These are phyloP conservation scores for Druon quercuslanigerum DNA, from an alignment of 1,140 invertebrate species.

Conservation along the genomic window DNA sequence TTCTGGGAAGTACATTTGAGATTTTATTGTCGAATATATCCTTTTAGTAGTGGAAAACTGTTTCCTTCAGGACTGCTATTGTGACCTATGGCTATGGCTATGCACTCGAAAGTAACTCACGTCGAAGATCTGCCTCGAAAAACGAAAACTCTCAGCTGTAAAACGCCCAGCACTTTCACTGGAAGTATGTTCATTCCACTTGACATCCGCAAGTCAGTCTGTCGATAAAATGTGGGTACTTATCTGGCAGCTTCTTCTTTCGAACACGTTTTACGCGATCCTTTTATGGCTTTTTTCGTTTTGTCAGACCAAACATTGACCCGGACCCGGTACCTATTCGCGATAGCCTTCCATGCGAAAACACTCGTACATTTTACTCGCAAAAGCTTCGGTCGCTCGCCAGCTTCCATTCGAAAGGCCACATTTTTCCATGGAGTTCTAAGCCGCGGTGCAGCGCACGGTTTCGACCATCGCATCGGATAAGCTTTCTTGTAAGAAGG, in stretches of 20 bases:
- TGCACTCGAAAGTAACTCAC: constrained; percentile 20
- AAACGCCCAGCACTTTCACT: constrained; percentile 32
- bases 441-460: constrained; percentile 23
- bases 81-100: constrained; percentile 24
- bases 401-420: not conserved
- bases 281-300: constrained; percentile 40
- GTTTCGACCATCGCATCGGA: constrained; percentile 40
- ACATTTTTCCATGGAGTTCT: constrained; percentile 23
- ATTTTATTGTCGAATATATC: not conserved
- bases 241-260: constrained; percentile 41
- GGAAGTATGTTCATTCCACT: constrained; percentile 46
- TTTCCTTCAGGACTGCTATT: not conserved
- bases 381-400: constrained; percentile 20
- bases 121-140: constrained; percentile 6
- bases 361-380: constrained; percentile 45
- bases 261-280: constrained; percentile 41
- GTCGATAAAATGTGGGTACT: constrained; percentile 51
- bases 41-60: not conserved
- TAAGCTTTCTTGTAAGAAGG: constrained; percentile 38
- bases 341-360: constrained; percentile 44
- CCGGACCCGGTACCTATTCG: constrained; percentile 36
- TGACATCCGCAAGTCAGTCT: constrained; percentile 44
- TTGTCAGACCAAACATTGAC: constrained; percentile 35
- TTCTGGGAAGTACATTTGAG: not conserved
- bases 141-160: constrained; percentile 28